phyloP scores from a whole-genome alignment of 2,888 invertebrate genomes.

The Endomychus coccineus region DNA sequence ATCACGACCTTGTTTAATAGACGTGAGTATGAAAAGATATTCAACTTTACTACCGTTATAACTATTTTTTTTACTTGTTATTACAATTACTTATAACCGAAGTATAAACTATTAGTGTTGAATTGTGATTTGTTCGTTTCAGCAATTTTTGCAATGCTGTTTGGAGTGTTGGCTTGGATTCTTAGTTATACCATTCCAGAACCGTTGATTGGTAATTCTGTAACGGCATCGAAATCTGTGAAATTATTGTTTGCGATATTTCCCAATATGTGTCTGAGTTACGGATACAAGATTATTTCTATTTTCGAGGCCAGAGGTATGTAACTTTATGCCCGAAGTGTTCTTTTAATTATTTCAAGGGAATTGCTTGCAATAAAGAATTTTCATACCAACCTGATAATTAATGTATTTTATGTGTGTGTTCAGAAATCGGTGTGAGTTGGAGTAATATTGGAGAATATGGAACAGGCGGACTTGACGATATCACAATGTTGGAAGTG shows the following conservation, averaged over 20 bases:
- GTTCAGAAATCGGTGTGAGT: constrained; percentile 19
- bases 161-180: constrained; percentile 38
- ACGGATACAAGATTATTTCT: constrained; percentile 35
- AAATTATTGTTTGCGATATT: constrained; percentile 32
- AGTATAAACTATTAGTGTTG: too few relatives aligned
- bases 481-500: constrained; percentile 37
- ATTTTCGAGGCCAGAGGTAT: constrained; percentile 38
- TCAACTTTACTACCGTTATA: too few relatives aligned
- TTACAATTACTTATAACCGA: too few relatives aligned
- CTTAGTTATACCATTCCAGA: constrained; percentile 35
- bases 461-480: constrained; percentile 32
- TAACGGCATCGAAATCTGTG: constrained; percentile 18
- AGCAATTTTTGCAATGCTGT: constrained; percentile 37
- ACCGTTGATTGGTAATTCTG: constrained; percentile 22
- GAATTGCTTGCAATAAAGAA: not conserved
- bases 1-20: constrained; percentile 69
- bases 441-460: constrained; percentile 44
- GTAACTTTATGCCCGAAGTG: constrained; percentile 1
- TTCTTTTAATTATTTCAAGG: constrained; percentile 7
- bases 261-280: constrained; percentile 38
- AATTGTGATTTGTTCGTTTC: constrained; percentile 16
- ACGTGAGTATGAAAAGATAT: too few relatives aligned
- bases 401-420: constrained; percentile 5
- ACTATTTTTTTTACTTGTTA: too few relatives aligned
- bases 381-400: not conserved